Base-by-base conservation (phyloP, 2,797 vertebrate species). In the Phoxinus dragarum region DNA sequence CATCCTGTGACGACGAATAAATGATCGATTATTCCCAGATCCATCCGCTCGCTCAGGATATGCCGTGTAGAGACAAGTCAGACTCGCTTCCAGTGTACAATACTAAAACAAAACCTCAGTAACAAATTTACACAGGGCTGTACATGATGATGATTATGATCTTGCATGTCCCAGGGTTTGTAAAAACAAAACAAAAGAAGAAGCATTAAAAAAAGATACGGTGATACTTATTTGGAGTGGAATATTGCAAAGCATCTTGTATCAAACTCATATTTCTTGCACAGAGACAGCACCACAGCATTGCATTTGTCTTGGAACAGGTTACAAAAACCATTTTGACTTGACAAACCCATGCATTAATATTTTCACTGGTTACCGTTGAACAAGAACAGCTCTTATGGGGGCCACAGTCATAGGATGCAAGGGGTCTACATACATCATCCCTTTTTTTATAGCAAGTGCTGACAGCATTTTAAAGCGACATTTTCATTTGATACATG, bases 11-110 rank as follows among this genome's bases (percentile, higher is more conserved):
- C 11, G 71, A 84, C 44, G 27, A 80, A 56, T 27, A 66, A 81
- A 77, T 42, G 34, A 54, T 72, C 42, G 47, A 49, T 49, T 69
- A 64, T 49, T 82, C 66, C 75, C 56, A 19, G 21, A 38, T 34
- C 68, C 69, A 34, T 83, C 87, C 91, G 91, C 81, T 81, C 86
- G 36, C n/a, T 52, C 84, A 91, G 92, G 88, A 90, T 86, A 89
- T 87, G 88, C 93, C 88, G 88, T 88, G 87, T 91, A 91, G 83
- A 90, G 91, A 94, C 91, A 87, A 91, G 91, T 93, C 92, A 92
- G 91, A 94, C 92, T 91, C 90, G 89, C 88, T 93, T 96, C 96
- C 96, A 96, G 96, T 96, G 96, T 96, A 96, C 95, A 93, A 92
- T 94, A 95, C 94, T 95, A 88, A 90, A 90, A 93, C 86, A 92